phyloP scores from a whole-genome alignment of 2,888 invertebrate species.

The Calliphora vomitoria region DNA sequence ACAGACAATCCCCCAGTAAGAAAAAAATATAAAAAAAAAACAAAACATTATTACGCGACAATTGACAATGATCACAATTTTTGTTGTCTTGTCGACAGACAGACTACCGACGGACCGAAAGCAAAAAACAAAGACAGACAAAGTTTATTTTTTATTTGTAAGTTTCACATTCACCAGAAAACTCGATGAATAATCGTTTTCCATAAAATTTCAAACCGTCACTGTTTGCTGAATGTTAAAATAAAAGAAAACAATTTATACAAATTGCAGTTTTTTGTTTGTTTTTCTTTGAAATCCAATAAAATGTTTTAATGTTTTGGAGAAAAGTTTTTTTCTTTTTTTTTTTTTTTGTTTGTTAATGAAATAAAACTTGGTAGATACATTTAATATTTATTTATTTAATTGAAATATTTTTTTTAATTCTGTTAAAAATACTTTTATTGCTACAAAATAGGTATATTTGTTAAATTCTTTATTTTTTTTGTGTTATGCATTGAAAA shows the following conservation, averaged over 20 bases:
- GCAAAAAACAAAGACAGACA: not conserved
- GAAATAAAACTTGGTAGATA: not conserved
- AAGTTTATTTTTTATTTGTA: conserved; percentile 31
- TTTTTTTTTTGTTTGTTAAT: not conserved
- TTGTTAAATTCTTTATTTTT: not conserved
- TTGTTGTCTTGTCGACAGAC: conserved; percentile 33
- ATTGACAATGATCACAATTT: conserved; percentile 65
- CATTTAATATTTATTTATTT: not conserved
- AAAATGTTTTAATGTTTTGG: not conserved
- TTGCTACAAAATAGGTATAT: not conserved
- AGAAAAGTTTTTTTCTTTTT: not conserved
- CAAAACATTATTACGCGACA: conserved; percentile 63
- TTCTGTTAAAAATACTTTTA: too few relatives aligned
- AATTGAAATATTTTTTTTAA: conserved; percentile 1
- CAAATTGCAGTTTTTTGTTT: not conserved
- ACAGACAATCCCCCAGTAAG: conserved; percentile 43
- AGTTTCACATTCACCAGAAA: conserved; percentile 56
- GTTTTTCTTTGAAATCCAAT: not conserved
- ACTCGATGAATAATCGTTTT: conserved; percentile 67
- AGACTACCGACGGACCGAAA: not conserved
- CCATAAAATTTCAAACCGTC: conserved; percentile 59
- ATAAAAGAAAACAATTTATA: conserved; percentile 24
- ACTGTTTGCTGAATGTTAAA: conserved; percentile 49
- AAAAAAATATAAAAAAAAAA: conserved; percentile 19
- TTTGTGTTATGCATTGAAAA: not conserved